Percentiles rank a stretch among this genome's conserved stretches.
phyloP scores from a whole-genome alignment of 2,797 vertebrate species.

The Masticophis lateralis region DNA sequence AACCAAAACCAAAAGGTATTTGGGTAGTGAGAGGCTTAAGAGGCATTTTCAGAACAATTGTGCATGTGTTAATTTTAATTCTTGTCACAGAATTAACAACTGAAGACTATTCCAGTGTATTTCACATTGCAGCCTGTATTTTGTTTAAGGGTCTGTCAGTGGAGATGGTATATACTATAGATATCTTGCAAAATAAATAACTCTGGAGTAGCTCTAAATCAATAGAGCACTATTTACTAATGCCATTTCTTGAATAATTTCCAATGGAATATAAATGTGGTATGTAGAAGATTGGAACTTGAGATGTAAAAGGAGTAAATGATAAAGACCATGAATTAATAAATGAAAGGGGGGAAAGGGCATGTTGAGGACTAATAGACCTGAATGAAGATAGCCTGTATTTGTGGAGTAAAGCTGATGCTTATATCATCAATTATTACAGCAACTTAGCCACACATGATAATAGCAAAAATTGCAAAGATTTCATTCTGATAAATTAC shows the following conservation, averaged over 20 bases:
- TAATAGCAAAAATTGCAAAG: neutral
- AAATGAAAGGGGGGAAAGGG: neutral
- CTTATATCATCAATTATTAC: neutral
- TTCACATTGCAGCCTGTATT: neutral
- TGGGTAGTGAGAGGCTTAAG: conserved; percentile 5
- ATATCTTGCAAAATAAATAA: neutral
- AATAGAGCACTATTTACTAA: neutral
- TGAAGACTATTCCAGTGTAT: neutral
- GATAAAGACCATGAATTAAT: neutral
- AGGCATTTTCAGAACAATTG: neutral
- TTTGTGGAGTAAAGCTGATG: neutral
- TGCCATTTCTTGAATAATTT: neutral
- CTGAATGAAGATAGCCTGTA: neutral
- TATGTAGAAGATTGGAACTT: neutral
- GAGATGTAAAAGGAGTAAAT: neutral
- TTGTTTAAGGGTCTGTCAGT: neutral
- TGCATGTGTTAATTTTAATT: neutral
- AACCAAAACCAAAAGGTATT: conserved; percentile 48
- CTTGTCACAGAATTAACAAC: neutral
- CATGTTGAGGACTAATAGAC: neutral
- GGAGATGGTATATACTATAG: neutral
- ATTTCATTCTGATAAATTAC: neutral
- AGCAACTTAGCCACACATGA: neutral
- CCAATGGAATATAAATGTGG: neutral
- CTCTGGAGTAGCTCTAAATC: neutral